A percentile compares a stretch with the other conserved stretches of the same genome.
Conservation (phyloP, 2,113 vertebrate species). For the Pygoscelis adeliae region DNA sequence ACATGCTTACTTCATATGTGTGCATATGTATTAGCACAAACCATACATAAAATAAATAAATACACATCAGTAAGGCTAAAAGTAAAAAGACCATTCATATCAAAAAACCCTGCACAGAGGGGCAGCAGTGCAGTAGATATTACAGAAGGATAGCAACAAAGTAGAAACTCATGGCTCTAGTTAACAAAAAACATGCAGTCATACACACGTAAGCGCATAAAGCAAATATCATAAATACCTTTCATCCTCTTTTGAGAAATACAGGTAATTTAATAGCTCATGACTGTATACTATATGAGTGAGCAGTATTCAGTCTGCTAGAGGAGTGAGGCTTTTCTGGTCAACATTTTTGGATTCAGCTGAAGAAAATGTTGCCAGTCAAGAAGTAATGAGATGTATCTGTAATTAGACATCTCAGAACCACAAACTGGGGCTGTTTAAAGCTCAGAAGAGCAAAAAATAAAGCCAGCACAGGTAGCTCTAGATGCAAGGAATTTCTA, state of each 20-base stretch:
- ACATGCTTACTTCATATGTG: background rate
- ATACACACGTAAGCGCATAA: background rate
- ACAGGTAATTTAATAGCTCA: background rate
- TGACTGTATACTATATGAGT: background rate
- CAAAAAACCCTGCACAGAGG: background rate
- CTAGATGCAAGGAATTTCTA: background rate
- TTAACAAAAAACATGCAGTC: background rate
- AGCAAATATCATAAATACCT: constrained; percentile 3
- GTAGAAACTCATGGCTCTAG: background rate
- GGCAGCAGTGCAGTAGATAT: background rate
- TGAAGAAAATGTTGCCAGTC: background rate
- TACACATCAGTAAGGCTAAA: background rate
- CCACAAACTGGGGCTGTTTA: background rate
- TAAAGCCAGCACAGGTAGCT: background rate
- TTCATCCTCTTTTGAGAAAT: background rate
- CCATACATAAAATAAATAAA: background rate
- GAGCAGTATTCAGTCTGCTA: background rate
- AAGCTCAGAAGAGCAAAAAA: background rate
- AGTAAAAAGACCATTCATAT: background rate
- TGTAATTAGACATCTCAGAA: background rate
- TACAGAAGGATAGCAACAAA: background rate
- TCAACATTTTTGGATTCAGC: background rate
- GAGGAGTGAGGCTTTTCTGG: background rate
- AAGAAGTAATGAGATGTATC: background rate
- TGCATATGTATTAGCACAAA: background rate